Percentiles rank a stretch among this genome's conserved stretches.
These are phyloP conservation scores for Bombus breviceps DNA, from an alignment of 1,140 invertebrate species.

Conservation along the genomic window DNA sequence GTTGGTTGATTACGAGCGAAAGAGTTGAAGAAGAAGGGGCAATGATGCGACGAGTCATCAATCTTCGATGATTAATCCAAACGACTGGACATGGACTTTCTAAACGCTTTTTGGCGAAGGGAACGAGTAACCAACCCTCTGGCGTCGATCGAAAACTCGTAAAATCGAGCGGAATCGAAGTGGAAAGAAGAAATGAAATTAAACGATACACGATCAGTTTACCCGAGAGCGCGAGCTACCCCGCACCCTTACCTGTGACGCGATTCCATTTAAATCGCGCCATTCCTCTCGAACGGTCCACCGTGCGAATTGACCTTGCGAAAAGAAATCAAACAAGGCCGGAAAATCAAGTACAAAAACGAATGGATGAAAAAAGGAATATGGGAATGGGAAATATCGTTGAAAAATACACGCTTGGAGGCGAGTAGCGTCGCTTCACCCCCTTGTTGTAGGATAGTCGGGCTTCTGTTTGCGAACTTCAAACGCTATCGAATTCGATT, in stretches of 20 bases:
- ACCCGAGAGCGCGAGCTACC: not conserved
- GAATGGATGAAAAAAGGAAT: not conserved
- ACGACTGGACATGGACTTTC: not conserved
- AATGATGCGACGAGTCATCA: not conserved
- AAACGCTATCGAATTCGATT: constrained; percentile 16
- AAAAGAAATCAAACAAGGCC: not conserved
- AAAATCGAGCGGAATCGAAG: not conserved
- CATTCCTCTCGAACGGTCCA: not conserved
- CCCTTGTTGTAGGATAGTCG: too few relatives aligned
- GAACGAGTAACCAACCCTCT: not conserved
- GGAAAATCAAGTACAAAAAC: not conserved
- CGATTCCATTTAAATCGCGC: constrained; percentile 3
- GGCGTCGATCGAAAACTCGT: not conserved
- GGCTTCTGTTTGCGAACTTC: constrained; percentile 1
- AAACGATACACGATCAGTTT: not conserved
- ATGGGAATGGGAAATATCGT: not conserved
- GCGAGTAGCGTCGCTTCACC: not conserved
- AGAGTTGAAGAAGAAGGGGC: too few relatives aligned
- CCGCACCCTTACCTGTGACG: not conserved
- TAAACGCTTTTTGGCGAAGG: not conserved
- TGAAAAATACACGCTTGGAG: constrained; percentile 3
- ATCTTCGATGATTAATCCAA: not conserved
- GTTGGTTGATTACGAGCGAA: too few relatives aligned
- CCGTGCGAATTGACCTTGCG: not conserved
- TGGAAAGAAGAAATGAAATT: not conserved